phyloP scores from a whole-genome alignment of 2,888 invertebrate genomes.

The Piscicola geometra region DNA sequence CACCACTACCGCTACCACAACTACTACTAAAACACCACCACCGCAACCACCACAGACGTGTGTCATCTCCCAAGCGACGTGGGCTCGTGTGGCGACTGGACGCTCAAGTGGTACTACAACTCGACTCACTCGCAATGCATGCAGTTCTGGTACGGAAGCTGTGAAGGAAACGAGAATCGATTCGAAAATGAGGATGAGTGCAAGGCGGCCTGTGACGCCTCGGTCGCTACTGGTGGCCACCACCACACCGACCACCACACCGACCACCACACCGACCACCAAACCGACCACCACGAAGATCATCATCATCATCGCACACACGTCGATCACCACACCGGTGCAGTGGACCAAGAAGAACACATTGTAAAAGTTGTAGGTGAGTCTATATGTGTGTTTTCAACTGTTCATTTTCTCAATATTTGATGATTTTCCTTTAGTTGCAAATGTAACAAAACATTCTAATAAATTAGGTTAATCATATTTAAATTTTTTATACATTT shows the following conservation, averaged over 20 bases:
- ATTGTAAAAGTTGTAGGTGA: conserved; percentile 6
- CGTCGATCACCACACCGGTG: too few species aligned
- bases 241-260: neutral
- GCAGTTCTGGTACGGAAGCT: conserved; percentile 38
- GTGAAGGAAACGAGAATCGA: conserved; percentile 36
- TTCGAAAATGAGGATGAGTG: conserved; percentile 34
- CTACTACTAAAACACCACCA: neutral
- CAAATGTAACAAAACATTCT: too few species aligned
- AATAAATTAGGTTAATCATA: too few species aligned
- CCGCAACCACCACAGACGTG: neutral
- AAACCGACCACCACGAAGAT: too few species aligned
- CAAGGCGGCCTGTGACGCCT: conserved; percentile 11
- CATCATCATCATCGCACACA: too few species aligned
- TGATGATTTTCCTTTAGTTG: neutral
- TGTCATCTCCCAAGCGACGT: conserved; percentile 34
- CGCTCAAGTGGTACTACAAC: conserved; percentile 36
- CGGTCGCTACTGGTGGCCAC: neutral
- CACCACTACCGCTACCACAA: too few species aligned
- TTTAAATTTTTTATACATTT: conserved; percentile 36
- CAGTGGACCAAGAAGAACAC: conserved; percentile 2
- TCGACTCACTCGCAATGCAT: conserved; percentile 7
- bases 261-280: neutral
- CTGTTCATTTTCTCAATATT: neutral
- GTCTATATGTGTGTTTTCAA: neutral
- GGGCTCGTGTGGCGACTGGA: conserved; percentile 32